Base-by-base conservation (phyloP, 2,888 invertebrate species). In the Campoplex capitator region DNA sequence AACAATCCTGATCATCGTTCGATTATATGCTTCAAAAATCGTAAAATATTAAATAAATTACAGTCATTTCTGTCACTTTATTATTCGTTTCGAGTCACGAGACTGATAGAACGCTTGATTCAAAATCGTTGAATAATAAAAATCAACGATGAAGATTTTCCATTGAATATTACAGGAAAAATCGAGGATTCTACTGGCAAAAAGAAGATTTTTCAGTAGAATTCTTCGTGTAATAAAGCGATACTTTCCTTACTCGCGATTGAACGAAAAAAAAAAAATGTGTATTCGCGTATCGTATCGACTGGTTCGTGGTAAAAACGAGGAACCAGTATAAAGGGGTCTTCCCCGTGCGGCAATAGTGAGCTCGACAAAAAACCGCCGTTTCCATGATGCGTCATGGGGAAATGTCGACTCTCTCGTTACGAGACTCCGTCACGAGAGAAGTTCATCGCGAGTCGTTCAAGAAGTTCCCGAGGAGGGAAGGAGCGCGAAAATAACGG, bases 311-410 rank as follows among this genome's bases (percentile, higher is more conserved):
- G 23, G 58, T 68, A 70, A 70, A 58, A 58, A 32, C 6, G 73
- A 28, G 62, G 71, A 84, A 78, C 45, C 35, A 67, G 81, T 73
- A 23, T 67, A 35, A 35, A 65, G 11, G 68, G 83, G 85, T 38
- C 65, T 74, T 83, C 78, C 85, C 85, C 78, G 45, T 75, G 42
- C 23, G 58, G 45, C 4, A 18, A 58, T 48, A 32, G n/a, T 18
- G 23, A 23, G 9, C 13, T 38, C 38, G 70, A 51, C 75, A 51
- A n/a, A 9, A 54, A 68, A 35, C 28, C 45, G 16, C 18, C 62
- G 28, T 73, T 42, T 51, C 75, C 73, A 62, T n/a, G 13, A 79
- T 85, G 85, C 82, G 85, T 85, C 85, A 85, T 75, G 62, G 82
- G 79, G 74, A 74, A 85, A 75, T 68, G 84, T 73, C 54, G 45